phyloP scores from a whole-genome alignment of 2,113 vertebrate genomes.

The Sander lucioperca region DNA sequence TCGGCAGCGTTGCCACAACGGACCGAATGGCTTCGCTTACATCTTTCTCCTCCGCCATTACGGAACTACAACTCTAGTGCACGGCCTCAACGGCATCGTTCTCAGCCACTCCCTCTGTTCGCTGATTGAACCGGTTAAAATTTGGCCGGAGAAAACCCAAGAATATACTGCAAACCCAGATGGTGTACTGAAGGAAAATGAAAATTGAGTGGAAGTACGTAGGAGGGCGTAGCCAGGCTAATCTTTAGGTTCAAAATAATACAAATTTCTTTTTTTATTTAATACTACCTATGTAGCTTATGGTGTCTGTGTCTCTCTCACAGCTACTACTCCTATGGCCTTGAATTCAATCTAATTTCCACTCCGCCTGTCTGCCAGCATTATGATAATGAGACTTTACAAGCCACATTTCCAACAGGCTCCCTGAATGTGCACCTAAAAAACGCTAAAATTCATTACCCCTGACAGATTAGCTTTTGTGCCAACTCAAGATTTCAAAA shows the following conservation, averaged over 20 bases:
- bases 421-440: not conserved
- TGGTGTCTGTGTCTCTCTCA: not conserved
- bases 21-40: too few relatives aligned
- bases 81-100: too few relatives aligned
- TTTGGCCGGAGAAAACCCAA: too few relatives aligned
- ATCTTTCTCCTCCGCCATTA: too few relatives aligned
- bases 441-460: not conserved
- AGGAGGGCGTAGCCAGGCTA: too few relatives aligned
- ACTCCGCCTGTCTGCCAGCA: not conserved
- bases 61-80: too few relatives aligned
- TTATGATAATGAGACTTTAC: conserved; percentile 12
- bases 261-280: not conserved
- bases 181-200: too few relatives aligned
- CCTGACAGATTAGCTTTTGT: conserved; percentile 4
- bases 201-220: too few relatives aligned
- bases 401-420: not conserved
- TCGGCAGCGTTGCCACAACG: too few relatives aligned
- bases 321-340: not conserved
- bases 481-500: conserved; percentile 10
- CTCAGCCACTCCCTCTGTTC: too few relatives aligned
- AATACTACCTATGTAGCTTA: not conserved
- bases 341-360: not conserved
- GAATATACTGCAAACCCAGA: too few relatives aligned
- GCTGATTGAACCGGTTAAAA: too few relatives aligned
- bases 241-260: not conserved